Evolutionary conservation across 2,113 vertebrate species (phyloP).

Genomic region (Glaucidium brasilianum): DNA sequence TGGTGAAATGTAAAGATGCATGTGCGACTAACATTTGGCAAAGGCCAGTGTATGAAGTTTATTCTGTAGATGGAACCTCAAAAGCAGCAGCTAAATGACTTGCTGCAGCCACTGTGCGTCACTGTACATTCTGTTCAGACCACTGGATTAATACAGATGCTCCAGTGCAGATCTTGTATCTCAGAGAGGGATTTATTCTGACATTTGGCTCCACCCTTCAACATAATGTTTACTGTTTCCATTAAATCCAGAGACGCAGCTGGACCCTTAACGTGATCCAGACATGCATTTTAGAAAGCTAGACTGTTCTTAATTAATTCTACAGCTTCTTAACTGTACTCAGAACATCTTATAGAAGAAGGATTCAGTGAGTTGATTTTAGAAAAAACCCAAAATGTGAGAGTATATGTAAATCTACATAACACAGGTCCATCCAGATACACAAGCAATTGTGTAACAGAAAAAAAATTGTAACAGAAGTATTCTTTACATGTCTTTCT

Average conservation of each 20-base stretch:
- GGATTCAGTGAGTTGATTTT: neutral
- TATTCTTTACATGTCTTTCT: neutral
- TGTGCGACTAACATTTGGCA: neutral
- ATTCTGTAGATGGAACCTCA: neutral
- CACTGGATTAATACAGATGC: neutral
- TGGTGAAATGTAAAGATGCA: neutral
- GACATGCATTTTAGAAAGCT: neutral
- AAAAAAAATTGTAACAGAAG: neutral
- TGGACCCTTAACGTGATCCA: neutral
- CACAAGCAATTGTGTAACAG: neutral
- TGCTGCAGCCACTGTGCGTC: neutral
- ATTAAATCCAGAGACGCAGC: neutral
- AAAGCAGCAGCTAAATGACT: neutral
- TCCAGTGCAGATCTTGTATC: neutral
- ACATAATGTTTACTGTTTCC: neutral
- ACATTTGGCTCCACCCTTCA: neutral
- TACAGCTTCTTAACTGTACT: constrained; percentile 21
- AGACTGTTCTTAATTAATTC: constrained; percentile 17
- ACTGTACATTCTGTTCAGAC: neutral
- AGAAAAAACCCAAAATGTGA: neutral
- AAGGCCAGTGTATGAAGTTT: neutral
- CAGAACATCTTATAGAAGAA: neutral
- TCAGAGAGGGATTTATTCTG: neutral
- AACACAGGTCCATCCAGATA: neutral
- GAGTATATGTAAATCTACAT: neutral